Evolutionary conservation across 2,888 invertebrate species (phyloP).

Genomic region (Ophioninae sp.): DNA sequence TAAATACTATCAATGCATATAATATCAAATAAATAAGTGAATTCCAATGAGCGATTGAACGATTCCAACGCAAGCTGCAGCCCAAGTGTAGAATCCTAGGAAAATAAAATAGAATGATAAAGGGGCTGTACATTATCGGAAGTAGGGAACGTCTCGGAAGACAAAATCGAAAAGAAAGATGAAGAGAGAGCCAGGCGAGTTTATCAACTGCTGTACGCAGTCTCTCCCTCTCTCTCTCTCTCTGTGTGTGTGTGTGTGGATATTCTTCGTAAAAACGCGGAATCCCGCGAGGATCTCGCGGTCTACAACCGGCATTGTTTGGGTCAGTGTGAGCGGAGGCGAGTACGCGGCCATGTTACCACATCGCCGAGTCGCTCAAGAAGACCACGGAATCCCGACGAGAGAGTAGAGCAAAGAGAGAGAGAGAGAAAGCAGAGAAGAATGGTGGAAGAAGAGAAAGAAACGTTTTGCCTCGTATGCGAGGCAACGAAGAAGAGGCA

Average conservation of each 20-base stretch:
- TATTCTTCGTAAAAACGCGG: slow-evolving; percentile 6
- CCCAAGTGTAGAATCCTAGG: too few species aligned
- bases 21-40: too few species aligned
- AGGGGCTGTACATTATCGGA: not conserved
- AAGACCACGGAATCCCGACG: slow-evolving; percentile 69
- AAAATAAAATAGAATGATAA: too few species aligned
- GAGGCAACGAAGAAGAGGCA: slow-evolving; percentile 54
- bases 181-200: not conserved
- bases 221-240: slow-evolving; percentile 5
- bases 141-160: not conserved
- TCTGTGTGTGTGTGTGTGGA: not conserved
- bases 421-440: slow-evolving; percentile 54
- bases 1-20: too few species aligned
- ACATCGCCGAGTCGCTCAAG: slow-evolving; percentile 72
- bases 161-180: not conserved
- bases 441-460: slow-evolving; percentile 33
- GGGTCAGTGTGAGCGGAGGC: slow-evolving; percentile 73
- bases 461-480: slow-evolving; percentile 5
- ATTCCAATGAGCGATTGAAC: too few species aligned
- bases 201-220: slow-evolving; percentile 1
- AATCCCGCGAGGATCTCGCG: slow-evolving; percentile 63
- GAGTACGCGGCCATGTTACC: slow-evolving; percentile 79
- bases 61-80: too few species aligned
- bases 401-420: slow-evolving; percentile 63
- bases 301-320: slow-evolving; percentile 79